phyloP scores from a whole-genome alignment of 2,797 vertebrate genomes.

The Adrianichthys oophorus region DNA sequence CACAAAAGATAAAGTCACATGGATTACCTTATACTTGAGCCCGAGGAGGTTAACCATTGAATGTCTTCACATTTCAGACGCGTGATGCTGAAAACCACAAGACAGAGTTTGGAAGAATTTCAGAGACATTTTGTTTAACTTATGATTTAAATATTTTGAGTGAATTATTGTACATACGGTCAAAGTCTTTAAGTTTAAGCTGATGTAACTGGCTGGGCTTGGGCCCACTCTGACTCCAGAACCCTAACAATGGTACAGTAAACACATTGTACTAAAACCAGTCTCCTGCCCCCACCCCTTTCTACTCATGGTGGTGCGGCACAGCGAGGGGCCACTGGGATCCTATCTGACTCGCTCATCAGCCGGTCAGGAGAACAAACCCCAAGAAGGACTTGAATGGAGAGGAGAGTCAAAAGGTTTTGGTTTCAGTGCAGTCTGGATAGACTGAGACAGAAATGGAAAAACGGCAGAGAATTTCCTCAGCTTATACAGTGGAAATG shows the following conservation, averaged over 20 bases:
- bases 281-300: constrained; percentile 20
- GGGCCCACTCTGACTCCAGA: constrained; percentile 31
- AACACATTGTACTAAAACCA: constrained; percentile 54
- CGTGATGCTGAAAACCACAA: constrained; percentile 7
- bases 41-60: constrained; percentile 32
- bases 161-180: constrained; percentile 16
- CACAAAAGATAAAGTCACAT: constrained; percentile 51
- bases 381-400: constrained; percentile 31
- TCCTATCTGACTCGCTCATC: constrained; percentile 51
- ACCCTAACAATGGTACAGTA: constrained; percentile 50
- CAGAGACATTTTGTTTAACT: not conserved
- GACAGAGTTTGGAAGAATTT: constrained; percentile 11
- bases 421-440: constrained; percentile 17
- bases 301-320: constrained; percentile 11
- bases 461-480: constrained; percentile 7
- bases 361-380: constrained; percentile 46
- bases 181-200: constrained; percentile 26
- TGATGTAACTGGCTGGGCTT: constrained; percentile 37
- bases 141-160: constrained; percentile 16
- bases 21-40: constrained; percentile 32
- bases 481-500: constrained; percentile 1
- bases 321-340: constrained; percentile 15
- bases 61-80: constrained; percentile 23
- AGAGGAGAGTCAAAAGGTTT: constrained; percentile 36
- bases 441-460: constrained; percentile 5